Conservation (phyloP, 35 echinoderm and acorn worm species). For the Apostichopus californicus region DNA sequence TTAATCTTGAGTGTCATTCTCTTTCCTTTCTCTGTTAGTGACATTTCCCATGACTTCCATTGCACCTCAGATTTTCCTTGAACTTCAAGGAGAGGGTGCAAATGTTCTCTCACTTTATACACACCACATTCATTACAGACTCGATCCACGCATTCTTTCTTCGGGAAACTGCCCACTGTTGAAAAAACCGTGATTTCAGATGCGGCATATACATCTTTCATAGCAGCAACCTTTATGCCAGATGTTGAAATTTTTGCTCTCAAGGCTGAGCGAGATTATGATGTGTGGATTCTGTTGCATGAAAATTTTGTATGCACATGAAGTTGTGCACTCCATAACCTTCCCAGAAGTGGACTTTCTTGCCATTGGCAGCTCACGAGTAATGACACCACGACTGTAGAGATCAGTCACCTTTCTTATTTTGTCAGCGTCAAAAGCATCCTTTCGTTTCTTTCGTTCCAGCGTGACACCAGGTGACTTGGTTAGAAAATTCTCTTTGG, state of each 20-base stretch:
- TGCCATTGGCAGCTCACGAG: no score
- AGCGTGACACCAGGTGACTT: not conserved
- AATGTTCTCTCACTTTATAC: not conserved
- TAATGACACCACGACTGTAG: not conserved
- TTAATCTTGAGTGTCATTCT: slow-evolving; percentile 49
- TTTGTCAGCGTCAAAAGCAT: not conserved
- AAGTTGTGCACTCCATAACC: slow-evolving; percentile 39
- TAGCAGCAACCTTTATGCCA: no score
- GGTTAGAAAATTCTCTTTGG: not conserved
- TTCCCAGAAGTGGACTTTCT: not conserved
- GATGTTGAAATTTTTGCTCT: no score
- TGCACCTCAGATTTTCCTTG: not conserved
- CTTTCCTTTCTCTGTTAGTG: slow-evolving; percentile 16
- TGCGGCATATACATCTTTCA: no score
- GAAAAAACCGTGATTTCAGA: no score
- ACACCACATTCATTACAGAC: slow-evolving; percentile 1
- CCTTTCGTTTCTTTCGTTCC: not conserved
- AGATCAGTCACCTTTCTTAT: not conserved
- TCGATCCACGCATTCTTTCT: slow-evolving; percentile 10
- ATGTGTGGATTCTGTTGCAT: slow-evolving; percentile 37
- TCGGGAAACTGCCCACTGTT: not conserved
- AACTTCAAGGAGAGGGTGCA: no score
- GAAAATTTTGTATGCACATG: slow-evolving; percentile 38
- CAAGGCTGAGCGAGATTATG: slow-evolving; percentile 22
- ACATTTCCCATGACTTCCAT: slow-evolving; percentile 54